A percentile compares a stretch with the other conserved stretches of the same genome.
Conservation (phyloP, 2,797 vertebrate species). For the Myiothlypis coronata region DNA sequence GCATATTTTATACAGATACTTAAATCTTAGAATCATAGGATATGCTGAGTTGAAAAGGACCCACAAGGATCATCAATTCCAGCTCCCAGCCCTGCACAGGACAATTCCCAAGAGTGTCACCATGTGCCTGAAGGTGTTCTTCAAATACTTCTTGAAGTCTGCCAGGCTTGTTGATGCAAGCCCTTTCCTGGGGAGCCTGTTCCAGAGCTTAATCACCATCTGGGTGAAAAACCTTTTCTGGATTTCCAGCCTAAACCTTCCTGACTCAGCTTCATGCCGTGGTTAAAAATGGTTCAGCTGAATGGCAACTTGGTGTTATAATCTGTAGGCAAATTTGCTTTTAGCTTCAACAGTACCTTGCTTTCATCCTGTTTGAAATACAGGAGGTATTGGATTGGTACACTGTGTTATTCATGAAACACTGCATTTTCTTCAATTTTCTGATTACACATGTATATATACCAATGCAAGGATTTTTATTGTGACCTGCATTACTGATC, state of each 20-base stretch:
- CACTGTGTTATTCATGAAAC: not conserved
- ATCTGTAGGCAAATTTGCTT: not conserved
- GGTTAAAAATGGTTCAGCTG: not conserved
- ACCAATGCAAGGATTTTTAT: not conserved
- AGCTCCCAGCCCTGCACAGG: accelerated
- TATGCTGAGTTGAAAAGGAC: not conserved
- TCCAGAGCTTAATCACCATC: accelerated
- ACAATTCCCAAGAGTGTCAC: not conserved
- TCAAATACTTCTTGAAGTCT: not conserved
- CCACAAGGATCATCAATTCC: not conserved
- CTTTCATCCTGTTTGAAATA: not conserved
- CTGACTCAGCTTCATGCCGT: not conserved
- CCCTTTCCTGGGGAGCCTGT: not conserved
- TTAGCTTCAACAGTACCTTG: not conserved
- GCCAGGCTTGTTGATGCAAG: not conserved
- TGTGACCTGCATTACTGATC: not conserved
- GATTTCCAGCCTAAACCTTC: not conserved
- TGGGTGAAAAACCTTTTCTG: not conserved
- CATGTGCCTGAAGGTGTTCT: accelerated
- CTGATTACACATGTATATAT: not conserved
- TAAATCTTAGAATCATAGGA: not conserved
- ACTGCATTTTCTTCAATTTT: not conserved
- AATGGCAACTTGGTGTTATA: not conserved
- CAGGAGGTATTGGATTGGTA: not conserved
- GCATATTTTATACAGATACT: not conserved